These are phyloP conservation scores for Bombylius major DNA, from an alignment of 2,888 invertebrate genomes.

Conservation along the genomic window DNA sequence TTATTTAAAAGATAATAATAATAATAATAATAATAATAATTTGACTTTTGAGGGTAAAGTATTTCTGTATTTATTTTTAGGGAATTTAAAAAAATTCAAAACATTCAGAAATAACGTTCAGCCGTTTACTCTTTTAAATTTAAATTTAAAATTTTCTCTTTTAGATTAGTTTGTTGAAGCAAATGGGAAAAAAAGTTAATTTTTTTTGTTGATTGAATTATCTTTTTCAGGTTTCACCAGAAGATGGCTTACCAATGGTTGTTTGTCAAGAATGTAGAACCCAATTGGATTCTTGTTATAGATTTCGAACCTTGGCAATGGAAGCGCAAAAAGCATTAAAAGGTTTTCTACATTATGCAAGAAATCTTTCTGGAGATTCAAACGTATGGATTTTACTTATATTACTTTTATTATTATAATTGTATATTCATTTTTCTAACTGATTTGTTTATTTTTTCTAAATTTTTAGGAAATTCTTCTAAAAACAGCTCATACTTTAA, in stretches of 20 bases:
- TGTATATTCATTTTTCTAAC: not conserved
- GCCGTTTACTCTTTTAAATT: no score
- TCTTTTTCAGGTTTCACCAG: constrained; percentile 54
- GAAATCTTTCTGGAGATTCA: constrained; percentile 49
- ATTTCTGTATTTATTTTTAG: no score
- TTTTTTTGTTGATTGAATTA: constrained; percentile 18
- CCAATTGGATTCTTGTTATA: constrained; percentile 62
- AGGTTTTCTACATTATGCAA: constrained; percentile 61
- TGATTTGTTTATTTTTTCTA: no score
- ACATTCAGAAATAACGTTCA: no score
- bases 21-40: no score
- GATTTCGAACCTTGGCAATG: constrained; percentile 62
- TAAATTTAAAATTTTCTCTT: no score
- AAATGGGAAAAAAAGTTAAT: not conserved
- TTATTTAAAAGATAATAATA: no score
- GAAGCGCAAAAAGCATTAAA: constrained; percentile 63
- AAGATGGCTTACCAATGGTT: constrained; percentile 62
- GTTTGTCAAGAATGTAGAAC: constrained; percentile 65
- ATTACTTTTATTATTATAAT: not conserved
- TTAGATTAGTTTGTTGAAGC: no score
- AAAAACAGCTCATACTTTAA: constrained; percentile 45
- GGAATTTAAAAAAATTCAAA: no score
- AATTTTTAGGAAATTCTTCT: constrained; percentile 39
- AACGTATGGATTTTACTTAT: constrained; percentile 23
- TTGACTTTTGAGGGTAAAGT: no score